Evolutionary conservation across 2,888 invertebrate species (phyloP).

Genomic region (Melanophora roralis): DNA sequence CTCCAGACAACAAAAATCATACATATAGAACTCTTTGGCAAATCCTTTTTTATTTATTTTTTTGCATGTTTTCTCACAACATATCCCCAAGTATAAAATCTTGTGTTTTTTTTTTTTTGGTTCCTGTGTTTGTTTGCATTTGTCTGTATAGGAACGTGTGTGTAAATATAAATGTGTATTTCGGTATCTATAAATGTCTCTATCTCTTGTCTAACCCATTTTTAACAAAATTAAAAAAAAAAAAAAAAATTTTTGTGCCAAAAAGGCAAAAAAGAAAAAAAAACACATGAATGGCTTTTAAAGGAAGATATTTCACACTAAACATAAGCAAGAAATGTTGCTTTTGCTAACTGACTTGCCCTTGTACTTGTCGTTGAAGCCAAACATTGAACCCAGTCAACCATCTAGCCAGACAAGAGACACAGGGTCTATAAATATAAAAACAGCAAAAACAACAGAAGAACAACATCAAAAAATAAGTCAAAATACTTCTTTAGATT

Average conservation of each 20-base stretch:
- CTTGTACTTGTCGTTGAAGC: conserved; percentile 14
- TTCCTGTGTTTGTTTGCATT: conserved; percentile 13
- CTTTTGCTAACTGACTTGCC: conserved; percentile 38
- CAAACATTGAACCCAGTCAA: conserved; percentile 28
- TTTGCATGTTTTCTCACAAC: conserved; percentile 34
- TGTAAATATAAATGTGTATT: conserved; percentile 15
- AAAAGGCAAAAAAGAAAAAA: conserved; percentile 26
- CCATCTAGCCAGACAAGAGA: conserved; percentile 19
- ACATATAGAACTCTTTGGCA: conserved; percentile 34
- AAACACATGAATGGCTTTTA: conserved; percentile 32
- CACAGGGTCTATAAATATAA: neutral
- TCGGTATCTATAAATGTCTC: conserved; percentile 43
- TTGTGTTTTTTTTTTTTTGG: conserved; percentile 43
- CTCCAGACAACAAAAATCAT: conserved; percentile 55
- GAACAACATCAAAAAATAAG: conserved; percentile 4
- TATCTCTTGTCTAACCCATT: conserved; percentile 56
- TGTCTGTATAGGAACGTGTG: neutral
- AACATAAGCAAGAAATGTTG: conserved; percentile 57
- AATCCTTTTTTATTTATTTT: conserved; percentile 43
- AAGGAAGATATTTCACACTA: conserved; percentile 57
- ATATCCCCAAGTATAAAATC: conserved; percentile 61
- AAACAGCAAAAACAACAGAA: neutral
- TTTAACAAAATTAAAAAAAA: conserved; percentile 54
- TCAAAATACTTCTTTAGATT: conserved; percentile 35
- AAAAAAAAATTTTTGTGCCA: conserved; percentile 28